phyloP scores from a whole-genome alignment of 2,888 invertebrate species.

The Endotricha flammealis region DNA sequence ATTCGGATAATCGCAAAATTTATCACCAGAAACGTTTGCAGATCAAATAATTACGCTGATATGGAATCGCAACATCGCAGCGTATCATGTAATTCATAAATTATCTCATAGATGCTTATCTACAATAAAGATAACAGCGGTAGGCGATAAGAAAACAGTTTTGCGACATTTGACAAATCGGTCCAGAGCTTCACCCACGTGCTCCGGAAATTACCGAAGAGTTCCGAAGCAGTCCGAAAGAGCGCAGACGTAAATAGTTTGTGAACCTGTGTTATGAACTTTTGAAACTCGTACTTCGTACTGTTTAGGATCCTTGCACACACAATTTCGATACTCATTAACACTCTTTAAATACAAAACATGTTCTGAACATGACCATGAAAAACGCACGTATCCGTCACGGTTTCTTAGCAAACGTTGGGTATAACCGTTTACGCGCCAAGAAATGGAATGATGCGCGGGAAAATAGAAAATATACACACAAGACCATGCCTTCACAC shows the following conservation, averaged over 20 bases:
- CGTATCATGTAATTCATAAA: not conserved
- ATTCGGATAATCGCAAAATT: not conserved
- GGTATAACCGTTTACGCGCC: no score
- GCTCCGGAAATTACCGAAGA: constrained; percentile 53
- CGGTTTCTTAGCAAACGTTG: not conserved
- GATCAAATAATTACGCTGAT: not conserved
- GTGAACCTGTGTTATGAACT: no score
- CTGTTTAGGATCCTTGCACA: constrained; percentile 24
- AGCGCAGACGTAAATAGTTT: constrained; percentile 59
- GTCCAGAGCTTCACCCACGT: constrained; percentile 42
- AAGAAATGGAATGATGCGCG: not conserved
- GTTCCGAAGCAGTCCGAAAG: constrained; percentile 18
- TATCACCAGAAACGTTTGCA: not conserved
- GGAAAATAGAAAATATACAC: constrained; percentile 13
- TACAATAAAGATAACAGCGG: constrained; percentile 3
- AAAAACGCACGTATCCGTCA: constrained; percentile 2
- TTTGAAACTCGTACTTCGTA: constrained; percentile 42
- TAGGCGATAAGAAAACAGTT: constrained; percentile 24
- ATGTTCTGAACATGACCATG: constrained; percentile 4
- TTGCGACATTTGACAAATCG: constrained; percentile 41
- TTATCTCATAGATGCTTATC: not conserved
- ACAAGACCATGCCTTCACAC: constrained; percentile 22
- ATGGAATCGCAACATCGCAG: not conserved
- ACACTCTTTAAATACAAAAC: constrained; percentile 1
- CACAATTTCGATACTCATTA: constrained; percentile 9